Evolutionary conservation across 1,140 invertebrate species (phyloP).

Genomic region (Diachasmimorpha longicaudata): DNA sequence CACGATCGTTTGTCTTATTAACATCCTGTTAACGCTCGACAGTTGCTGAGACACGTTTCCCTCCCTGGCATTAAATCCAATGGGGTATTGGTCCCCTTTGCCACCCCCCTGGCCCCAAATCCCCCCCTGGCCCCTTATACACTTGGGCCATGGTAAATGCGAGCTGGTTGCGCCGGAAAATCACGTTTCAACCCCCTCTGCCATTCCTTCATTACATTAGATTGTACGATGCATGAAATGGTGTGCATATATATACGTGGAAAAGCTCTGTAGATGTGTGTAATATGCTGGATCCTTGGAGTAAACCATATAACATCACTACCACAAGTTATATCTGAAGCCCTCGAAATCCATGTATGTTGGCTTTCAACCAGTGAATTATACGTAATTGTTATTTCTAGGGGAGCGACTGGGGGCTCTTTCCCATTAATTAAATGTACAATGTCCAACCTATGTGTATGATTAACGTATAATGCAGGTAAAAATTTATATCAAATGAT

Average conservation of each 20-base stretch:
- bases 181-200: conserved; percentile 2
- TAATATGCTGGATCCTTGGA: not conserved
- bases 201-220: conserved; percentile 5
- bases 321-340: conserved; percentile 8
- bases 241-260: not conserved
- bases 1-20: conserved; percentile 22
- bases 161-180: not conserved
- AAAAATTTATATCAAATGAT: too few relatives aligned
- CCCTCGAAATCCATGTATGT: not conserved
- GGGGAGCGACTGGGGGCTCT: not conserved
- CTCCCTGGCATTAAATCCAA: conserved; percentile 6
- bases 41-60: conserved; percentile 6
- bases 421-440: not conserved
- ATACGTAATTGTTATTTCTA: conserved; percentile 18
- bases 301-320: not conserved
- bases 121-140: too few relatives aligned
- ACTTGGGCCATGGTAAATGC: not conserved
- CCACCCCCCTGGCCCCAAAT: too few relatives aligned
- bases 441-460: not conserved
- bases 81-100: not conserved
- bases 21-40: conserved; percentile 23
- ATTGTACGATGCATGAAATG: not conserved
- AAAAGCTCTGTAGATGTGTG: not conserved
- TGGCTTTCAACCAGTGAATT: conserved; percentile 11
- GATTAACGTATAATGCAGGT: too few relatives aligned